Conservation (phyloP, 2,888 invertebrate genomes). For the Mythimna pallens region DNA sequence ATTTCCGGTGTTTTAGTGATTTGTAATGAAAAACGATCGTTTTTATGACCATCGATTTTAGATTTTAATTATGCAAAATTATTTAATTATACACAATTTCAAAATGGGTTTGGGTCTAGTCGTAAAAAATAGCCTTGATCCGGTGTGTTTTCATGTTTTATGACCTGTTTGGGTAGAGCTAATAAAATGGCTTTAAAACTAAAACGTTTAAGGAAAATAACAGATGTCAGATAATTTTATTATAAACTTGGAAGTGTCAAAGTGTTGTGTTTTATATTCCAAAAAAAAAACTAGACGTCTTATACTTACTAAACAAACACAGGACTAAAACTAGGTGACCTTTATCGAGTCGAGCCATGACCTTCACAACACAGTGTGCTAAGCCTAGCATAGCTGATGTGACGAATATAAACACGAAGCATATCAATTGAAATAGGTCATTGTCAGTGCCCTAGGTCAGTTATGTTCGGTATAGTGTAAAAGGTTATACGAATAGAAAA, state of each 20-base stretch:
- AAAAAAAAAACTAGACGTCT: too few relatives aligned
- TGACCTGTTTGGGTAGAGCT: neutral
- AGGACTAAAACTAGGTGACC: neutral
- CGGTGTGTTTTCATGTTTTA: slow-evolving; percentile 19
- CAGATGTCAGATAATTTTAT: neutral
- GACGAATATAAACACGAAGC: neutral
- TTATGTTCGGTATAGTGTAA: neutral
- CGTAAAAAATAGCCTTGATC: slow-evolving; percentile 28
- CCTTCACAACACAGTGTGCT: neutral
- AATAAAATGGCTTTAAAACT: neutral
- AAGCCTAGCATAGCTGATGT: slow-evolving; percentile 3
- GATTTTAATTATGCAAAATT: slow-evolving; percentile 62
- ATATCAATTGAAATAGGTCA: slow-evolving; percentile 2
- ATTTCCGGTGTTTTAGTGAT: slow-evolving; percentile 66
- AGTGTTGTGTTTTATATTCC: too few relatives aligned
- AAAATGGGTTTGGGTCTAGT: slow-evolving; percentile 33
- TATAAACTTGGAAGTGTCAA: neutral
- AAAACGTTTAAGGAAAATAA: neutral
- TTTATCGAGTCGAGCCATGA: neutral
- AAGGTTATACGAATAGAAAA: neutral
- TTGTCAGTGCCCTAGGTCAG: neutral
- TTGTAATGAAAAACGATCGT: slow-evolving; percentile 56
- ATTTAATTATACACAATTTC: slow-evolving; percentile 57
- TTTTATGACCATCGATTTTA: slow-evolving; percentile 62
- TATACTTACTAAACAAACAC: neutral